Percentiles rank a stretch among this genome's conserved stretches.
These are phyloP conservation scores for Caenorhabditis drosophilae DNA, from an alignment of 2,888 invertebrate genomes.

Conservation along the genomic window DNA sequence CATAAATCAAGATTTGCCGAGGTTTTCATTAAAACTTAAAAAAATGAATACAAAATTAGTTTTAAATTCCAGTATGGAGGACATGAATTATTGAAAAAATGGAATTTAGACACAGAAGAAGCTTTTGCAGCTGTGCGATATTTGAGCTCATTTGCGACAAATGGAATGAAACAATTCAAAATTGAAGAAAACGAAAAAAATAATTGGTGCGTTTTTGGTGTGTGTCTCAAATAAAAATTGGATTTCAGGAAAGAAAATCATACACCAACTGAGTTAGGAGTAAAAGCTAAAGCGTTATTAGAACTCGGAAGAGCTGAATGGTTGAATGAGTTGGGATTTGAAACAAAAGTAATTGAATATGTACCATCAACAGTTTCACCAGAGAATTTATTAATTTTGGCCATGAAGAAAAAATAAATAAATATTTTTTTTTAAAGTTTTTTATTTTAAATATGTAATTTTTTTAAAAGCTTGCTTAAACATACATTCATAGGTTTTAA, in stretches of 20 bases:
- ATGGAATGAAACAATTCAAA: conserved; percentile 31
- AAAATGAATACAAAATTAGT: neutral
- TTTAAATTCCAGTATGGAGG: conserved; percentile 49
- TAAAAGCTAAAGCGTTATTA: conserved; percentile 54
- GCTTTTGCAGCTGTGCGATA: conserved; percentile 59
- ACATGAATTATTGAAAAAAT: conserved; percentile 34
- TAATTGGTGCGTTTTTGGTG: conserved; percentile 25
- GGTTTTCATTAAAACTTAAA: conserved; percentile 16
- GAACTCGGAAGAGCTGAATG: conserved; percentile 55
- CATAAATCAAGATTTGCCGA: conserved; percentile 57
- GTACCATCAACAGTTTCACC: conserved; percentile 52
- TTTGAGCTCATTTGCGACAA: conserved; percentile 57
- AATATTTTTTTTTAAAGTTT: conserved; percentile 12
- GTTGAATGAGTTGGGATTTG: conserved; percentile 48
- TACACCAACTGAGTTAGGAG: conserved; percentile 40
- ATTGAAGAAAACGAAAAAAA: neutral
- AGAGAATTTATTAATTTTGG: conserved; percentile 62
- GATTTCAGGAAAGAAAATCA: conserved; percentile 17
- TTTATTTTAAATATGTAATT: too few species aligned
- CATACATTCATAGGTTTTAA: too few species aligned
- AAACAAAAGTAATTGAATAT: conserved; percentile 51
- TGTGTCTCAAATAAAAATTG: neutral
- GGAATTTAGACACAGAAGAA: conserved; percentile 39
- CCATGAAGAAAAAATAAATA: conserved; percentile 15
- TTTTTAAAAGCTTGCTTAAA: too few species aligned